These are phyloP conservation scores for Aphaenogaster floridana DNA, from an alignment of 1,140 invertebrate genomes.

Conservation along the genomic window DNA sequence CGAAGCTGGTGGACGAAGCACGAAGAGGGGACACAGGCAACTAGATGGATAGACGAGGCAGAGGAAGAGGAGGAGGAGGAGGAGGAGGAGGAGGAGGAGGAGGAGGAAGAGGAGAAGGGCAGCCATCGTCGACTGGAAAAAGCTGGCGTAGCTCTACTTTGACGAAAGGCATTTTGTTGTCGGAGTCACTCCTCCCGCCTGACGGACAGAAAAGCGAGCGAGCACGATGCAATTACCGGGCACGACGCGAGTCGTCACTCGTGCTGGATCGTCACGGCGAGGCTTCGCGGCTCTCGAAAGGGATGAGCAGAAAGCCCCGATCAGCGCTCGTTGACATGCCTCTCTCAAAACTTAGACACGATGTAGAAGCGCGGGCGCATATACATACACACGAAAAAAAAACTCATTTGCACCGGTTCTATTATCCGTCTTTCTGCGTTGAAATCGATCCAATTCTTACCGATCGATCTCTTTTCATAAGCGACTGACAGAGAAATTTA, in stretches of 20 bases:
- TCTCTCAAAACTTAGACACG: constrained; percentile 51
- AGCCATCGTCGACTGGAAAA: constrained; percentile 68
- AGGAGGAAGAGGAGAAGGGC: neutral
- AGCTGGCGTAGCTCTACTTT: constrained; percentile 71
- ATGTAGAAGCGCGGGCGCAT: neutral
- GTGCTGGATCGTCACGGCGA: constrained; percentile 53
- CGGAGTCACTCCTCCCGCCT: constrained; percentile 71
- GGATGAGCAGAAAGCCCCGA: constrained; percentile 62
- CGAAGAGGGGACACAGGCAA: constrained; percentile 27
- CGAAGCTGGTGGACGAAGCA: constrained; percentile 22
- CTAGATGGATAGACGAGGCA: constrained; percentile 33
- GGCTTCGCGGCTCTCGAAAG: constrained; percentile 56
- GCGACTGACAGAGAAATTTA: neutral
- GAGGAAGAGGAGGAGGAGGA: constrained; percentile 12
- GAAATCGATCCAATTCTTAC: constrained; percentile 29
- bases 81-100: constrained; percentile 28
- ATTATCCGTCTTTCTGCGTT: constrained; percentile 13
- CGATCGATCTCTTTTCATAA: neutral
- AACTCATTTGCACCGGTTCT: constrained; percentile 19
- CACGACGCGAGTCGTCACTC: constrained; percentile 61
- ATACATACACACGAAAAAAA: neutral
- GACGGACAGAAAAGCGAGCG: constrained; percentile 73
- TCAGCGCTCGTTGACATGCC: constrained; percentile 60
- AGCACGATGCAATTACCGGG: constrained; percentile 77
- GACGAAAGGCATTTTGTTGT: constrained; percentile 76